phyloP scores from a whole-genome alignment of 2,797 vertebrate species.

The Enteromius paludinosus region DNA sequence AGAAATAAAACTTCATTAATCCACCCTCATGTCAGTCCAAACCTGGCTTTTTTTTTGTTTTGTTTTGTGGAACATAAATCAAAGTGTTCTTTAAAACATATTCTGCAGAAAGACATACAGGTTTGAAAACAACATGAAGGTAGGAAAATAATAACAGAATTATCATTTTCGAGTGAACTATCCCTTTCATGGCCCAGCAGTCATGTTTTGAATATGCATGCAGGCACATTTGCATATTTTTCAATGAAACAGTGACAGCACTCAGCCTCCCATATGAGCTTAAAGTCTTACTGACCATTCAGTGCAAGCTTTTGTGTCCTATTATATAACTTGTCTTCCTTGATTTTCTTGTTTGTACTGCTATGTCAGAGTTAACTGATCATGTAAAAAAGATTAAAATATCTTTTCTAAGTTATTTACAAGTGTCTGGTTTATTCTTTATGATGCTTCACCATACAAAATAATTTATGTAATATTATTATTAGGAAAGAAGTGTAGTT shows the following conservation, averaged over 20 bases:
- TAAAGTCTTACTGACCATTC: conserved; percentile 44
- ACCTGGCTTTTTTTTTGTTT: not conserved
- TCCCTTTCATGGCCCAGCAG: conserved; percentile 8
- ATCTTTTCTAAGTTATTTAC: conserved; percentile 1
- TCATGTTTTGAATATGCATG: conserved; percentile 48
- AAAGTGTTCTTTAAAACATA: not conserved
- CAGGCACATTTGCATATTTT: conserved; percentile 54
- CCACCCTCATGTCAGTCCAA: not conserved
- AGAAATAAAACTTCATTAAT: not conserved
- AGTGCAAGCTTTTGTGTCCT: conserved; percentile 23
- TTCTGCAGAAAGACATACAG: not conserved
- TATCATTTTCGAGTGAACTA: not conserved
- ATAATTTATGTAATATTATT: not conserved
- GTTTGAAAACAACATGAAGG: not conserved
- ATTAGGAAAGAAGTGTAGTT: not conserved
- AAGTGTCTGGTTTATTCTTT: not conserved
- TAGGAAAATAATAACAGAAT: not conserved
- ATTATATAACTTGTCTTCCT: conserved; percentile 54
- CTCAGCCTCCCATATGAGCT: conserved; percentile 42
- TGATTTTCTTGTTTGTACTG: conserved; percentile 56
- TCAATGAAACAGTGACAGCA: conserved; percentile 61
- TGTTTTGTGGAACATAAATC: not conserved
- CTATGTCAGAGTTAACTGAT: conserved; percentile 76
- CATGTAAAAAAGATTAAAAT: conserved; percentile 65
- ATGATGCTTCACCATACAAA: not conserved